A percentile compares a stretch with the other conserved stretches of the same genome.
phyloP scores from a whole-genome alignment of 2,113 vertebrate species.

The Podiceps cristatus region DNA sequence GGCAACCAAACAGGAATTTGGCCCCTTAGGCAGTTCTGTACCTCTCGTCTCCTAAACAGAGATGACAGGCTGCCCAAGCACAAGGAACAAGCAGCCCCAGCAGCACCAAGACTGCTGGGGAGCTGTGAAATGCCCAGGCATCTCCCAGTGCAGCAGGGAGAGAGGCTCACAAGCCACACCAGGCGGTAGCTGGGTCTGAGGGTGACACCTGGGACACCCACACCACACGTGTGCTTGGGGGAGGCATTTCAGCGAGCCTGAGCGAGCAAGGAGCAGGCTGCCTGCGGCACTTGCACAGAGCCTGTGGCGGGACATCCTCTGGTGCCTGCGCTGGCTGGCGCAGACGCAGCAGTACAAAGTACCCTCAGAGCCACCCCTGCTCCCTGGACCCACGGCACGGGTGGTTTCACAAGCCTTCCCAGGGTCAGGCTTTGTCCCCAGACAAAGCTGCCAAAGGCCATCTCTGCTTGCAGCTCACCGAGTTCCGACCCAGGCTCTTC shows the following conservation, averaged over 20 bases:
- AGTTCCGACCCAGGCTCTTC: not conserved
- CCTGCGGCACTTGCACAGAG: not conserved
- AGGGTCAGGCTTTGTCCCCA: not conserved
- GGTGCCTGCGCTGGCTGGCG: not conserved
- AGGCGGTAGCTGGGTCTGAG: fast-evolving
- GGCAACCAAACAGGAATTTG: not conserved
- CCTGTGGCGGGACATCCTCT: not conserved
- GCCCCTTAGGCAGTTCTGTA: not conserved
- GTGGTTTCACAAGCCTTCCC: not conserved
- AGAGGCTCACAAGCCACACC: not conserved
- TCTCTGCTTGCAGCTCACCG: not conserved
- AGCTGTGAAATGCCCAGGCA: not conserved
- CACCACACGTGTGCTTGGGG: not conserved
- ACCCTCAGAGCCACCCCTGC: too few species aligned
- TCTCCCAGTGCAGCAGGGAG: not conserved
- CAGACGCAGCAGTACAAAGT: not conserved
- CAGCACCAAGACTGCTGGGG: not conserved
- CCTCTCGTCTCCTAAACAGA: not conserved
- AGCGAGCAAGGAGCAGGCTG: not conserved
- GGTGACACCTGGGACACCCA: not conserved
- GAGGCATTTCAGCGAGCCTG: not conserved
- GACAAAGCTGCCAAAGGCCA: not conserved
- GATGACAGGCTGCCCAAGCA: not conserved
- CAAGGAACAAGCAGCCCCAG: not conserved
- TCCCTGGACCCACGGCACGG: not conserved